A percentile compares a stretch with the other conserved stretches of the same genome.
Evolutionary conservation across 2,888 invertebrate genomes (phyloP).

Genomic region (Melanostoma mellinum): DNA sequence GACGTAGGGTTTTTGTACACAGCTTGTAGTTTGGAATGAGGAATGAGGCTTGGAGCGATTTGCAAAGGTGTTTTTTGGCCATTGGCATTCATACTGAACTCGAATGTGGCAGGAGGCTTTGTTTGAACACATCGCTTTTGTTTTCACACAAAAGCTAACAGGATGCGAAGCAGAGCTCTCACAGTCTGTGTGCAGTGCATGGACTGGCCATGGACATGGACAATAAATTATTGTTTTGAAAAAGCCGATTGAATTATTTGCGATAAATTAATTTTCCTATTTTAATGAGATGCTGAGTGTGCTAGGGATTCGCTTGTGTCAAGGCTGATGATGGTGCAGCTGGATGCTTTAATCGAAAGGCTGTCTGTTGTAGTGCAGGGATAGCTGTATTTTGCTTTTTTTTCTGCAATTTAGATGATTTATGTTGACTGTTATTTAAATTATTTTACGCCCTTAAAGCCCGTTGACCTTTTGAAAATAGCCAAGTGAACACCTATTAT

Average conservation of each 20-base stretch:
- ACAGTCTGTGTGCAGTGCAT: background rate
- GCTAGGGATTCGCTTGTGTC: background rate
- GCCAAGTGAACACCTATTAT: background rate
- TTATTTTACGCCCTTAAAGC: constrained; percentile 14
- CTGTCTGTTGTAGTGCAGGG: background rate
- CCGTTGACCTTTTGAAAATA: constrained; percentile 4
- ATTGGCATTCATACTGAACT: constrained; percentile 11
- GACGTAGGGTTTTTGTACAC: background rate
- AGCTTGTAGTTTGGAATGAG: background rate
- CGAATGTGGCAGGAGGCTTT: constrained; percentile 52
- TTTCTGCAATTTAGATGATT: constrained; percentile 27
- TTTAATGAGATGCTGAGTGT: constrained; percentile 64
- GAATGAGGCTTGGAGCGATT: constrained; percentile 1
- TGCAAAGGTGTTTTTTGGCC: background rate
- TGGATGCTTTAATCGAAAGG: constrained; percentile 7
- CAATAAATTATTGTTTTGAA: constrained; percentile 76
- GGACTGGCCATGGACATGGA: constrained; percentile 46
- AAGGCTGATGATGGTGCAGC: background rate
- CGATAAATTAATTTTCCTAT: constrained; percentile 77
- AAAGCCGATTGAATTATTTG: constrained; percentile 77
- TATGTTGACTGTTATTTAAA: constrained; percentile 32
- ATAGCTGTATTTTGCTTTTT: too few relatives aligned
- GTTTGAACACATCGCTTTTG: constrained; percentile 40
- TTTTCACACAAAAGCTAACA: constrained; percentile 29
- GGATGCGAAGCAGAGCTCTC: constrained; percentile 14